A percentile compares a stretch with the other conserved stretches of the same genome.
Conservation (phyloP, 1,140 invertebrate species). For the Aphis gossypii region DNA sequence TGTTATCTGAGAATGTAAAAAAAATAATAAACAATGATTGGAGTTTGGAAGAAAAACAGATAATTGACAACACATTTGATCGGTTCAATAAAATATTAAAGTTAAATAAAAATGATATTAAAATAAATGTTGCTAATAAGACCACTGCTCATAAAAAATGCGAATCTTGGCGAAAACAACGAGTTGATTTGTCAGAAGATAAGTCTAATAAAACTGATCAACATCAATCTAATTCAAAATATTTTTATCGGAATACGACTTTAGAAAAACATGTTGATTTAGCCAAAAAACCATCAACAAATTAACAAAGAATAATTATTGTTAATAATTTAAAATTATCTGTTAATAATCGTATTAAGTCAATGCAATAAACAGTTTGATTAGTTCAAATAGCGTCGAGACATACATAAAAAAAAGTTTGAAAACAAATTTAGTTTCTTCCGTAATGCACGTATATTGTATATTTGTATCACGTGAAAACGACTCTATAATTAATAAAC, state of each 20-base stretch:
- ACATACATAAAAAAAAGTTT: not conserved
- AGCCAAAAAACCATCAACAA: not conserved
- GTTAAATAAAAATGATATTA: not conserved
- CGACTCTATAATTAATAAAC: not conserved
- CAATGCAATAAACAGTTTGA: not conserved
- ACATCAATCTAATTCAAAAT: not conserved
- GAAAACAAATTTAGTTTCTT: not conserved
- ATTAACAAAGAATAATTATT: not conserved
- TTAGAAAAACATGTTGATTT: not conserved
- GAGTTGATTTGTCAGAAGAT: not conserved
- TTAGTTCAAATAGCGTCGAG: not conserved
- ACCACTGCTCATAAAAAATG: no score
- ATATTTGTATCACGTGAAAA: not conserved
- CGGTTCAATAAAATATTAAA: not conserved
- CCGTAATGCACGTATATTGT: not conserved
- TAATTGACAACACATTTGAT: not conserved
- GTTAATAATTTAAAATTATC: no score
- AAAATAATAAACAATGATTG: not conserved
- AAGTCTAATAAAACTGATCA: not conserved
- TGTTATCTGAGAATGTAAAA: not conserved
- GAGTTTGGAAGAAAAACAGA: not conserved
- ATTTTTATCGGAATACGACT: not conserved
- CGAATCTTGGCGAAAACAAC: not conserved
- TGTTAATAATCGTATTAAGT: not conserved
- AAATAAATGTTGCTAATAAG: not conserved